Base-by-base conservation (phyloP, 2,888 invertebrate species). In the Phlogophora meticulosa region DNA sequence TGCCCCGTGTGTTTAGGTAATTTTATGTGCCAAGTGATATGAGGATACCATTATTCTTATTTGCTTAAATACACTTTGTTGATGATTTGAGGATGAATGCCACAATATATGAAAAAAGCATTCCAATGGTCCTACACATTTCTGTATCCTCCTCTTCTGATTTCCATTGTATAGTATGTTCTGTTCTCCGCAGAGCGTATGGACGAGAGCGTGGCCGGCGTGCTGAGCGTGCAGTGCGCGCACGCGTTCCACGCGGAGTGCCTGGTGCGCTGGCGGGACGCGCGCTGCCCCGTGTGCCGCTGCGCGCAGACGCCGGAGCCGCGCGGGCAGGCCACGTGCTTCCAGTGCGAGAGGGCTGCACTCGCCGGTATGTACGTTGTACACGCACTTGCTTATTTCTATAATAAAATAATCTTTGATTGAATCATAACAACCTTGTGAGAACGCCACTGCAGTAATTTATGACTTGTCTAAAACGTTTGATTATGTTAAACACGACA, bases 131-230 rank as follows among this genome's bases (percentile, higher is more conserved):
- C n/a, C n/a, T n/a, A n/a, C n/a, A 28, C 28, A 28, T 28, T 28
- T 28, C 28, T 28, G 28, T 28, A 28, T 28, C 5, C 28, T 28
- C 5, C 28, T 28, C 5, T 28, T 28, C 28, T 28, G 28, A 28
- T 5, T n/a, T n/a, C n/a, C n/a, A n/a, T n/a, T n/a, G n/a, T n/a
- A n/a, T n/a, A n/a, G n/a, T n/a, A n/a, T n/a, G 5, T 28, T 28
- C 28, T 17, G 10, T 34, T 9, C 15, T 9, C 2, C 11, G 0
- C 85, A 93, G 99, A 99, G 93, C 97, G 99, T 69, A 98, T 98
- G 99, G 99, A 99, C 92, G 99, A 99, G 94, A 99, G 99, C 83
- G 99, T 99, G 13, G 99, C 99, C 90, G 99, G 99, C 13, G 98
- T 99, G 73, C 95, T 99, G 80, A 99, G 99, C 34, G 99, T 99